Conservation (phyloP, 2,888 invertebrate genomes). For the Orthosia cruda region DNA sequence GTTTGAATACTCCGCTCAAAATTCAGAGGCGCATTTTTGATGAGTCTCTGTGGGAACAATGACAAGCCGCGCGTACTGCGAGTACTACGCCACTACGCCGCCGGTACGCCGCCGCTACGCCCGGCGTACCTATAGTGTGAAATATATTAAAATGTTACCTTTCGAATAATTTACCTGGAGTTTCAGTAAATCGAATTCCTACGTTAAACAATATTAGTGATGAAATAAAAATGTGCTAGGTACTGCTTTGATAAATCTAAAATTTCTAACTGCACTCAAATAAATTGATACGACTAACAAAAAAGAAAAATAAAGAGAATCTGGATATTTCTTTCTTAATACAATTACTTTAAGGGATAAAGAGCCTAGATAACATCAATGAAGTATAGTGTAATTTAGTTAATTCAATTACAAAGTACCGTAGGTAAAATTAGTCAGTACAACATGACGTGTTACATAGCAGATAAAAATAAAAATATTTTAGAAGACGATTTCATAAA, state of each 20-base stretch:
- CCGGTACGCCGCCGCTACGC: constrained; percentile 6
- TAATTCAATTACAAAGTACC: not conserved
- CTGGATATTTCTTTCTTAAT: not conserved
- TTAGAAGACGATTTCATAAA: constrained; percentile 23
- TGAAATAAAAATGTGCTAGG: constrained; percentile 9
- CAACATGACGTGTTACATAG: not conserved
- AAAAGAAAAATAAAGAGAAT: no score
- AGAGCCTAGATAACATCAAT: not conserved
- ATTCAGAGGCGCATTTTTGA: constrained; percentile 82
- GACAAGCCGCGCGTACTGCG: constrained; percentile 57
- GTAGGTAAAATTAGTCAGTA: not conserved
- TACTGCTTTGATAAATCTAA: no score
- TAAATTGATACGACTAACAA: no score
- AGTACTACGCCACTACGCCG: constrained; percentile 38
- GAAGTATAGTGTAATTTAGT: not conserved
- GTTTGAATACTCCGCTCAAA: constrained; percentile 79
- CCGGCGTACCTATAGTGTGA: constrained; percentile 19
- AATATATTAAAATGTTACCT: constrained; percentile 56
- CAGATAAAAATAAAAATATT: not conserved
- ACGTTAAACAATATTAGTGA: not conserved
- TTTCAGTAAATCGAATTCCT: constrained; percentile 10
- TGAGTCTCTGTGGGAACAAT: constrained; percentile 80
- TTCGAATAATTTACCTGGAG: constrained; percentile 30
- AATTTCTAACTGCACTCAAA: no score
- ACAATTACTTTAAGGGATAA: not conserved